A percentile compares a stretch with the other conserved stretches of the same genome.
phyloP scores from a whole-genome alignment of 2,797 vertebrate genomes.

The Enteromius fasciolatus region DNA sequence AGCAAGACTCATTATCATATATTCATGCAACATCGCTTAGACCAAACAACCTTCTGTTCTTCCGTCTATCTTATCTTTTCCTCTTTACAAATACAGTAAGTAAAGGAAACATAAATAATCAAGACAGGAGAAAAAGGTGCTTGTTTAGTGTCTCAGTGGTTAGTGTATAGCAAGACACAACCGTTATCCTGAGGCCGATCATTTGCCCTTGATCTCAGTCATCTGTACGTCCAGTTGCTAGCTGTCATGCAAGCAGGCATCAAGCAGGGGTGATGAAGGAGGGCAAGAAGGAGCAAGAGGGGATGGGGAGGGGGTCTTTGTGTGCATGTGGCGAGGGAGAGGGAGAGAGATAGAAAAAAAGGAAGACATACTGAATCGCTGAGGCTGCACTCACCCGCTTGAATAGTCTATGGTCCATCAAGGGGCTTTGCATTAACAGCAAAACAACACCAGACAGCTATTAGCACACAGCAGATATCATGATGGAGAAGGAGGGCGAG shows the following conservation, averaged over 20 bases:
- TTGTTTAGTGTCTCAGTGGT: conserved; percentile 80
- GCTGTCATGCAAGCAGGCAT: conserved; percentile 99
- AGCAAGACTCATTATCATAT: conserved; percentile 72
- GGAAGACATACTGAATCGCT: conserved; percentile 88
- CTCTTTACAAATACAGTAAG: conserved; percentile 66
- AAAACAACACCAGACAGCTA: conserved; percentile 99
- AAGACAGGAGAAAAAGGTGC: conserved; percentile 60
- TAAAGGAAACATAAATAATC: conserved; percentile 49
- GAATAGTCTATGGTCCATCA: conserved; percentile 99
- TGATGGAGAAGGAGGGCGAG: conserved; percentile 60
- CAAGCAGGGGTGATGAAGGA: conserved; percentile 83
- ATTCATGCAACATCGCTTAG: conserved; percentile 79
- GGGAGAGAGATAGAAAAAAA: conserved; percentile 73
- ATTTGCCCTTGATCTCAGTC: conserved; percentile 72
- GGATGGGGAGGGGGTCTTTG: conserved; percentile 66
- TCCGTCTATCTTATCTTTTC: conserved; percentile 62
- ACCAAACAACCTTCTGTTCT: conserved; percentile 64
- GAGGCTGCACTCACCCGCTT: conserved; percentile 99
- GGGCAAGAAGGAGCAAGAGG: conserved; percentile 55
- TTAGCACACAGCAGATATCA: conserved; percentile 90
- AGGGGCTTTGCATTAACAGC: conserved; percentile 98
- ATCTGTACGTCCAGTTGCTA: conserved; percentile 85
- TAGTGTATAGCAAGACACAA: conserved; percentile 70
- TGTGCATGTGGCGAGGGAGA: conserved; percentile 39
- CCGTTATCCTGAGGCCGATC: conserved; percentile 52